These are phyloP conservation scores for Gulo gulo DNA, from an alignment of 2,113 vertebrate species.

Conservation along the genomic window DNA sequence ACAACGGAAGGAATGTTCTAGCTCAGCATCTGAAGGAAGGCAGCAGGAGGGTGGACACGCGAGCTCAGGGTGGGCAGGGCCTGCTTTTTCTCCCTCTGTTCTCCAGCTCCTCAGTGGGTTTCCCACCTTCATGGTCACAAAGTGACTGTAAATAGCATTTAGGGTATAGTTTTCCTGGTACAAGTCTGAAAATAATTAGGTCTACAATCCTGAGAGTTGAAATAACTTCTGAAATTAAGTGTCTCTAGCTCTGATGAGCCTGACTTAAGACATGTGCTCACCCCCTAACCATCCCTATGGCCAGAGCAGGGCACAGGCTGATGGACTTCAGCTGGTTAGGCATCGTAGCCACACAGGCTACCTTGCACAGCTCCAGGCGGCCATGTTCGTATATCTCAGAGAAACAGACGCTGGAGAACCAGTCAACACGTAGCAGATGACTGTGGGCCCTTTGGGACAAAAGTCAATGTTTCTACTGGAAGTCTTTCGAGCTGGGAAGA, in stretches of 20 bases:
- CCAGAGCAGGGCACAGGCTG: neutral
- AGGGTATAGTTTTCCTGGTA: neutral
- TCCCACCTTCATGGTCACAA: neutral
- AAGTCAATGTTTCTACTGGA: neutral
- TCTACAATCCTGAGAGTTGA: neutral
- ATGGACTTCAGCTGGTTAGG: neutral
- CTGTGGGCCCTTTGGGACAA: neutral
- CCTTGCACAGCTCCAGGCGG: neutral
- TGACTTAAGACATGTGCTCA: too few species aligned
- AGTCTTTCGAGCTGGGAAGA: neutral
- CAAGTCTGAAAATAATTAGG: neutral
- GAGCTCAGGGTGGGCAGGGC: fast-evolving
- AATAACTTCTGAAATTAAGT: neutral
- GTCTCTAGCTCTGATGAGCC: neutral
- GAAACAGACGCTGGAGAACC: neutral
- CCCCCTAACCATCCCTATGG: neutral
- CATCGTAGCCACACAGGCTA: neutral
- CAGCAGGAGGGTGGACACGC: neutral
- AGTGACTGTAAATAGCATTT: neutral
- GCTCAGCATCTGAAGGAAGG: neutral
- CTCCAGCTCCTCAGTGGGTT: neutral
- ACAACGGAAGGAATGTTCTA: neutral
- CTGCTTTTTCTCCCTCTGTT: neutral
- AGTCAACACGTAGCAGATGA: too few species aligned
- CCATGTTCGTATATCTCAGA: neutral